Conservation (phyloP, 2,797 vertebrate genomes). For the Prunella strophiata region DNA sequence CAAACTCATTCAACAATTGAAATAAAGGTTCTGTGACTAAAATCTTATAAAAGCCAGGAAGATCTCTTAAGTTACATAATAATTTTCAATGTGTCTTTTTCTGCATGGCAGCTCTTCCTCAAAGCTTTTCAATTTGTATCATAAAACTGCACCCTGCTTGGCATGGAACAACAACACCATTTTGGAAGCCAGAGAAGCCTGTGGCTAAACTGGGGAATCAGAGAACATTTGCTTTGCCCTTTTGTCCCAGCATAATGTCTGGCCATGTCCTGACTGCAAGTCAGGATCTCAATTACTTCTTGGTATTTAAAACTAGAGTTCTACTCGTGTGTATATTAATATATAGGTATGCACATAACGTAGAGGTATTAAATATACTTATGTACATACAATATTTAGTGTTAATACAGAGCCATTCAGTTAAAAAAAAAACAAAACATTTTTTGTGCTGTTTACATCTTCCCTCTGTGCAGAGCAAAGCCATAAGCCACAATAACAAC, state of each 20-base stretch:
- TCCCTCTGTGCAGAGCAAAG: neutral
- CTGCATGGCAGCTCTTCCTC: neutral
- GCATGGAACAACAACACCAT: neutral
- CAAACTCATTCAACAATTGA: neutral
- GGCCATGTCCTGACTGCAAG: neutral
- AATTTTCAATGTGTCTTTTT: neutral
- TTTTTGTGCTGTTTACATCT: neutral
- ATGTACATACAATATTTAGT: neutral
- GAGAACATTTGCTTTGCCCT: neutral
- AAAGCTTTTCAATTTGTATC: neutral
- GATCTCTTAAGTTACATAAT: neutral
- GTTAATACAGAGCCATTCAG: neutral
- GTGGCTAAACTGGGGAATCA: neutral
- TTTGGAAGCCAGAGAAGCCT: neutral
- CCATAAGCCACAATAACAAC: neutral
- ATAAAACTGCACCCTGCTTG: neutral
- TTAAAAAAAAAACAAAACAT: neutral
- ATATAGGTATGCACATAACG: neutral
- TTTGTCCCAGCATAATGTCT: neutral
- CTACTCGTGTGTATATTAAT: neutral
- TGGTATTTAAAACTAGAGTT: neutral
- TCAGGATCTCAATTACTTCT: neutral
- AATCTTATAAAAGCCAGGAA: neutral
- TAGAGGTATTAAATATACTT: neutral
- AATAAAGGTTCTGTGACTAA: neutral